Percentiles rank a stretch among this genome's conserved stretches.
Conservation (phyloP, 2,888 invertebrate genomes). For the Dryomyza anilis region DNA sequence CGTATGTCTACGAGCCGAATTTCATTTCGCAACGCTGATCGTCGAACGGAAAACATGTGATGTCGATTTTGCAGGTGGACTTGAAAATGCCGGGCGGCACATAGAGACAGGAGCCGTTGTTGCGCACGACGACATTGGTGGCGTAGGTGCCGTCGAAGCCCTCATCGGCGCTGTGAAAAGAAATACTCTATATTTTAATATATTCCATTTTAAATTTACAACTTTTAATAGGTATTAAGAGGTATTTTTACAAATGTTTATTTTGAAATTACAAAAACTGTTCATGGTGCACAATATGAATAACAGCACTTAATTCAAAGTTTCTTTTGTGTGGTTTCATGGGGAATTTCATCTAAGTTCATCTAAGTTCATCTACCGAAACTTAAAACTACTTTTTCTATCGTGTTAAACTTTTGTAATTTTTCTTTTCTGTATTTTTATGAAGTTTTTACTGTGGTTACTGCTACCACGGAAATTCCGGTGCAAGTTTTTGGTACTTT, state of each 20-base stretch:
- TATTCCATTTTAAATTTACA: too few species aligned
- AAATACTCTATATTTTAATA: too few species aligned
- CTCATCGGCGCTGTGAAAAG: slow-evolving; percentile 86
- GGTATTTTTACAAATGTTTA: too few species aligned
- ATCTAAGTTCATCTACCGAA: too few species aligned
- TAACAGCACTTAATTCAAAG: too few species aligned
- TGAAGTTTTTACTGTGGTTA: not conserved
- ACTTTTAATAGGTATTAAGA: too few species aligned
- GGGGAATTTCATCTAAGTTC: too few species aligned
- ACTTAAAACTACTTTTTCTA: too few species aligned
- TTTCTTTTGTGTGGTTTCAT: too few species aligned
- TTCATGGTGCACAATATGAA: too few species aligned
- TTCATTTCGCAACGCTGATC: slow-evolving; percentile 98
- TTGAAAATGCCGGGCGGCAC: slow-evolving; percentile 99
- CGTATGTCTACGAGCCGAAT: slow-evolving; percentile 99
- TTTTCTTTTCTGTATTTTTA: not conserved
- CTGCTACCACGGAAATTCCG: not conserved
- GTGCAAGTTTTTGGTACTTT: too few species aligned
- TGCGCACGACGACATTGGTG: slow-evolving; percentile 95
- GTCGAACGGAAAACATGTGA: slow-evolving; percentile 99
- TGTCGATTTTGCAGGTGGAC: slow-evolving; percentile 98
- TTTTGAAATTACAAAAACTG: too few species aligned
- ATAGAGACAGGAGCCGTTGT: slow-evolving; percentile 93
- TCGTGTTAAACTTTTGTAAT: not conserved
- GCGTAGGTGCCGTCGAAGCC: slow-evolving; percentile 98